Conservation (phyloP, 2,888 invertebrate species). For the Agonopterix alstromeriana region DNA sequence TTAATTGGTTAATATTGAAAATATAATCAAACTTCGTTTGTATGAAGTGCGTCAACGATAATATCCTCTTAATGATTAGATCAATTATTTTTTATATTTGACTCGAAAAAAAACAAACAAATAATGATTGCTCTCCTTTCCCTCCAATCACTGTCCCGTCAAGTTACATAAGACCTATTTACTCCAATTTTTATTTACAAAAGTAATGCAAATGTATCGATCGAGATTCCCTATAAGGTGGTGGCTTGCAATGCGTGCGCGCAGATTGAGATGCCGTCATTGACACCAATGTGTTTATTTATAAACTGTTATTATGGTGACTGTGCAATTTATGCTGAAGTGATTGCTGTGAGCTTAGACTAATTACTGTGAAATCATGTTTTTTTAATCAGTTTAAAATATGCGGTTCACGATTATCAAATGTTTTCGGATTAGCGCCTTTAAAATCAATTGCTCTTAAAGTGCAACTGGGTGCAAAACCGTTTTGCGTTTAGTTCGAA, state of each 20-base stretch:
- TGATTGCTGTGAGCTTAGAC: not conserved
- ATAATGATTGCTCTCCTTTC: conserved; percentile 9
- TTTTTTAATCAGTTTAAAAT: no score
- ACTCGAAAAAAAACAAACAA: no score
- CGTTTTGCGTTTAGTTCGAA: no score
- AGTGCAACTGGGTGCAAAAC: no score
- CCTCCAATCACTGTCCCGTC: conserved; percentile 3
- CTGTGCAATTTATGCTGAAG: not conserved
- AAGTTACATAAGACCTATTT: not conserved
- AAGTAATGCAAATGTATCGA: conserved; percentile 26
- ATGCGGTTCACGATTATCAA: no score
- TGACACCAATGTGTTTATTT: conserved; percentile 28
- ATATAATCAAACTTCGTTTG: no score
- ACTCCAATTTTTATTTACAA: not conserved
- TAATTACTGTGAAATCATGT: not conserved
- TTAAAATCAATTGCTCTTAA: no score
- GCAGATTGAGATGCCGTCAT: conserved; percentile 17
- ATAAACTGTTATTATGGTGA: conserved; percentile 8
- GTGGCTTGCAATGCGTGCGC: conserved; percentile 7
- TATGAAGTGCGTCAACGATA: no score
- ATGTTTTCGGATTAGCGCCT: no score
- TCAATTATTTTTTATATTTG: no score
- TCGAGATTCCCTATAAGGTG: conserved; percentile 27
- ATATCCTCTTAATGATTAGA: no score
- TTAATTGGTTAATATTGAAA: no score